Evolutionary conservation across 2,113 vertebrate genomes (phyloP), one percentile per base, ranked within the genome.

Genomic region (Glaucidium brasilianum): DNA sequence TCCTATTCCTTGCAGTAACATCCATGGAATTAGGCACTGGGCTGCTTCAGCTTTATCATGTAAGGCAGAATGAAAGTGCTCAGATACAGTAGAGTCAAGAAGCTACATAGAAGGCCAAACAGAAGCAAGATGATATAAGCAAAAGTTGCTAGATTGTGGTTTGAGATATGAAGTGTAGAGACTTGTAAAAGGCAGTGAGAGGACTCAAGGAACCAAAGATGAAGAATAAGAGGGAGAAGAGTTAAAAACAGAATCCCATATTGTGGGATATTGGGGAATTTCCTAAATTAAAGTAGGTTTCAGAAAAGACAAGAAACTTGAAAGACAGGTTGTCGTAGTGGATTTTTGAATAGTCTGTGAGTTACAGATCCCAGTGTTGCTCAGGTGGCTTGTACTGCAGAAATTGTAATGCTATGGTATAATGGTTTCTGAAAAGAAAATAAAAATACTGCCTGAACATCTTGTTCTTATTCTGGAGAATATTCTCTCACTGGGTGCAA

Each of bases 401-500:
- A 67, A 94, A 78, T 39, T 89, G 30, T 56, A 55, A 39, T 85
- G 20, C 85, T 67, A 17, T 69, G 63, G 50, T 67, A 7, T 52
- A 20, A 25, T 25, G 21, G 23, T 83, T 88, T 96, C 78, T 77
- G 75, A 69, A 92, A 93, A 88, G 75, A 86, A 93, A 95, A 94
- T 71, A 85, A 88, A 80, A 85, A 50, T 55, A 49, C 19, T 75
- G 79, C 53, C 37, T 32, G 26, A 68, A 94, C 88, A 95, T 92
- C 76, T 96, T 96, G 85, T 92, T 94, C 92, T 94, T 92, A 90
- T 92, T 96, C 81, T 62, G 69, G 25, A 68, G 34, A 91, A 91
- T 30, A 88, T 79, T 72, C 53, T 71, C 50, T 96, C 4, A 6
- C 56, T 85, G 90, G 20, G 32, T 95, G 59, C 59, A 78, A 79